Evolutionary conservation across 2,888 invertebrate genomes (phyloP).

Genomic region (Apamea sordens): DNA sequence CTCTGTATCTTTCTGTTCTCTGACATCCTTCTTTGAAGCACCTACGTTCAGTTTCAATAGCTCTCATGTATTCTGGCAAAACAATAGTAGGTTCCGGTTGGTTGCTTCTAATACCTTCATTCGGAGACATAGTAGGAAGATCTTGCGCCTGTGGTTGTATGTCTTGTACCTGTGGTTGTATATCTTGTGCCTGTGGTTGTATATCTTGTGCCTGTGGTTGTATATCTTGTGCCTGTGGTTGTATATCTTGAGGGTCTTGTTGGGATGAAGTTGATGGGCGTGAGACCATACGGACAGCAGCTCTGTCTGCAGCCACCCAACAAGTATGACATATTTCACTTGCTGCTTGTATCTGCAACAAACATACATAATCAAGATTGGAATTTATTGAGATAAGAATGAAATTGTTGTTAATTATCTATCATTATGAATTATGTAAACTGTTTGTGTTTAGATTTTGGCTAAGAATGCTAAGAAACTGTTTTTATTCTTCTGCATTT

Average conservation of each 20-base stretch:
- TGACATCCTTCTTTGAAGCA: no score
- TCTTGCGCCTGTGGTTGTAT: no score
- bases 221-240: no score
- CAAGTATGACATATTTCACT: neutral
- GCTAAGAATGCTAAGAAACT: neutral
- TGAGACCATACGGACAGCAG: conserved; percentile 13
- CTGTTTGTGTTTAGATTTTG: neutral
- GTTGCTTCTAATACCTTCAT: no score
- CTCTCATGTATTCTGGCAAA: no score
- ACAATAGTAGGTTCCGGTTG: no score
- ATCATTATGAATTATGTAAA: neutral
- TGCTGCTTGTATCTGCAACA: neutral
- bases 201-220: no score
- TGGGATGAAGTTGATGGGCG: conserved; percentile 9
- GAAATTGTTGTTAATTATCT: neutral
- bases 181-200: no score
- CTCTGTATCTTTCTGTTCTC: no score
- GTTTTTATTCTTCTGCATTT: neutral
- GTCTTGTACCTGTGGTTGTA: no score
- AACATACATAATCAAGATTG: neutral
- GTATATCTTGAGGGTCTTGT: neutral
- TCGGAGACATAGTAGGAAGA: no score
- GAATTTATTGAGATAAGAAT: neutral
- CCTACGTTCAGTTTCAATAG: no score
- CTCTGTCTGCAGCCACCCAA: conserved; percentile 14